phyloP scores from a whole-genome alignment of 2,113 vertebrate genomes.

The Burhinus bistriatus region DNA sequence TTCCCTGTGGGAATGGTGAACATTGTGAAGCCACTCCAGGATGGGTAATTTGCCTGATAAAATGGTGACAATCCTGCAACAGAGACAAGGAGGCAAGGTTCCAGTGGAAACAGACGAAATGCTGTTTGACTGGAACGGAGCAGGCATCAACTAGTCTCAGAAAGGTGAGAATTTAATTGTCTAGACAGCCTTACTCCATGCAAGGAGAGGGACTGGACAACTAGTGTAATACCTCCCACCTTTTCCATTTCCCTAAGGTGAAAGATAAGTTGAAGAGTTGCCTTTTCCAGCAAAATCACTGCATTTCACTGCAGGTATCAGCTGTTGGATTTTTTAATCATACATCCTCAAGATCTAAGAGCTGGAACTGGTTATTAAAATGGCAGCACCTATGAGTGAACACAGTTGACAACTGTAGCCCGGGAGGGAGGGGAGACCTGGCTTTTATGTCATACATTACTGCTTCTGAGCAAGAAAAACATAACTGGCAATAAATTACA shows the following conservation, averaged over 20 bases:
- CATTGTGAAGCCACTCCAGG: not conserved
- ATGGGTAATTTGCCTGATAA: not conserved
- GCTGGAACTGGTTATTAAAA: not conserved
- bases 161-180: not conserved
- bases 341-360: not conserved
- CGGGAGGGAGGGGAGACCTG: not conserved
- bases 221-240: not conserved
- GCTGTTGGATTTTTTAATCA: not conserved
- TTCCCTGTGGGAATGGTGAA: not conserved
- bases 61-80: not conserved
- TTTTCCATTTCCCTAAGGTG: not conserved
- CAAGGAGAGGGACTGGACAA: not conserved
- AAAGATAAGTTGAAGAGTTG: not conserved
- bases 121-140: not conserved
- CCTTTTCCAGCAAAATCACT: not conserved
- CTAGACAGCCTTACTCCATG: not conserved
- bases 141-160: not conserved
- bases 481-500: not conserved
- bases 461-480: not conserved
- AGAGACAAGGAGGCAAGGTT: not conserved
- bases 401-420: not conserved
- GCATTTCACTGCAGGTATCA: not conserved
- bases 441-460: slow-evolving; percentile 8
- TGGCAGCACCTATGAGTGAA: not conserved
- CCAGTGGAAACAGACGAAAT: not conserved